Evolutionary conservation across 2,888 invertebrate species (phyloP), one percentile per base, ranked within the genome.

Genomic region (Pherbina coryleti): DNA sequence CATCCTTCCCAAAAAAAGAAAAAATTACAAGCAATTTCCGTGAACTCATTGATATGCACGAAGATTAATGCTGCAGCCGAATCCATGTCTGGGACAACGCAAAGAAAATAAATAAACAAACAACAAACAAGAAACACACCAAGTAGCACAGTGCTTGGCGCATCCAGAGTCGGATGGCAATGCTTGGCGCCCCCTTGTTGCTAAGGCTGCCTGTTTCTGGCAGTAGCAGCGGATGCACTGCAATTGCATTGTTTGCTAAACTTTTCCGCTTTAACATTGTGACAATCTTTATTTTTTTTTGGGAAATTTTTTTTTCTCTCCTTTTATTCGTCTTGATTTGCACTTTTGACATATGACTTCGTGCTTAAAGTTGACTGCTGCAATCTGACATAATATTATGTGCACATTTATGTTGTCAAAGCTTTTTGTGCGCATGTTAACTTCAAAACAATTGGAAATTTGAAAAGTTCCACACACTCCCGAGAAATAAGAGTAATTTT

Each of bases 11-110:
- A 25, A 28, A 70, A 70, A 53, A 70, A 51, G 11, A 28, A 70
- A 70, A 53, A 70, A 51, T 70, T 70, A 53, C 72, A 25, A 28
- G 73, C 49, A 31, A 74, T 53, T 74, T 64, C 31, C 64, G 31
- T 66, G 31, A 25, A 74, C 31, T 74, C 64, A 66, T 74, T 66
- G 74, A 74, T 74, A 74, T 64, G 51, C 64, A 51, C 51, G 51
- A 74, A 64, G 74, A 64, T 74, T 74, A 74, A 64, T 74, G 74
- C 44, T 74, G 64, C 60, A 60, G 73, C 44, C 73, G 62, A 34
- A 67, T 67, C 44, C 67, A 14, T 67, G 67, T 44, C 44, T 19
- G 7, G 37, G 14, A 34, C 9, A 66, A 31, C n/a, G 37, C 67
- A 37, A 8, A 66, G 34, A n/a, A 37, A 67, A 34, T 19, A 67